Percentiles rank a stretch among this genome's conserved stretches.
phyloP scores from a whole-genome alignment of 1,140 invertebrate genomes.

The Listronotus oregonensis region DNA sequence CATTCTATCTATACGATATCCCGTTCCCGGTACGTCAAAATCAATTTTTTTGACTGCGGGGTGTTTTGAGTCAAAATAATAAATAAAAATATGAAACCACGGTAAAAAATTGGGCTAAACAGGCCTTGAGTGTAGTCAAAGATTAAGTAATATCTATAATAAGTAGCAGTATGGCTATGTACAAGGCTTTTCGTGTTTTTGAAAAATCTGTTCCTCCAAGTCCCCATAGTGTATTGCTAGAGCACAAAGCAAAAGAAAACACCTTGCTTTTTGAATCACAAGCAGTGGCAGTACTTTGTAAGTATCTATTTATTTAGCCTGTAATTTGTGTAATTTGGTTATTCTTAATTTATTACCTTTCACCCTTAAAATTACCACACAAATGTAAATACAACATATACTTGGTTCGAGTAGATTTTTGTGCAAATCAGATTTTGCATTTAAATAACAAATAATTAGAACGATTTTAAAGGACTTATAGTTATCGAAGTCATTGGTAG shows the following conservation, averaged over 20 bases:
- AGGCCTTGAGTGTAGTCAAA: background rate
- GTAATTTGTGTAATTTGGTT: too few species aligned
- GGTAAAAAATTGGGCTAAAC: background rate
- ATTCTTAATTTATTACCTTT: too few species aligned
- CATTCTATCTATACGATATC: too few species aligned
- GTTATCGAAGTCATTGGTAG: too few species aligned
- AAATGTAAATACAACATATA: too few species aligned
- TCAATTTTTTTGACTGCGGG: constrained; percentile 12
- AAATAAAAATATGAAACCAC: constrained; percentile 3
- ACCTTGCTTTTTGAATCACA: constrained; percentile 89
- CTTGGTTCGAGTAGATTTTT: too few species aligned
- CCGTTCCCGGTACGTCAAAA: constrained; percentile 15
- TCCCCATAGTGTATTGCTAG: constrained; percentile 88
- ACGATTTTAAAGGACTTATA: too few species aligned
- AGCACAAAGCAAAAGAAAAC: constrained; percentile 84
- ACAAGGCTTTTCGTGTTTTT: constrained; percentile 87
- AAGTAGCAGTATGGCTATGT: constrained; percentile 78
- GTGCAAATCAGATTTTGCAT: too few species aligned
- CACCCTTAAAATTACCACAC: too few species aligned
- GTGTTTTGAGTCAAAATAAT: constrained; percentile 11
- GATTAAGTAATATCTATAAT: background rate
- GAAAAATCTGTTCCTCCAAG: constrained; percentile 83
- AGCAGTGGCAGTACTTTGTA: constrained; percentile 82
- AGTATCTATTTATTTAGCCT: constrained; percentile 51
- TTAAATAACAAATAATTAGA: too few species aligned